A percentile compares a stretch with the other conserved stretches of the same genome.
Conservation (phyloP, 2,113 vertebrate species). For the Mellivora capensis region DNA sequence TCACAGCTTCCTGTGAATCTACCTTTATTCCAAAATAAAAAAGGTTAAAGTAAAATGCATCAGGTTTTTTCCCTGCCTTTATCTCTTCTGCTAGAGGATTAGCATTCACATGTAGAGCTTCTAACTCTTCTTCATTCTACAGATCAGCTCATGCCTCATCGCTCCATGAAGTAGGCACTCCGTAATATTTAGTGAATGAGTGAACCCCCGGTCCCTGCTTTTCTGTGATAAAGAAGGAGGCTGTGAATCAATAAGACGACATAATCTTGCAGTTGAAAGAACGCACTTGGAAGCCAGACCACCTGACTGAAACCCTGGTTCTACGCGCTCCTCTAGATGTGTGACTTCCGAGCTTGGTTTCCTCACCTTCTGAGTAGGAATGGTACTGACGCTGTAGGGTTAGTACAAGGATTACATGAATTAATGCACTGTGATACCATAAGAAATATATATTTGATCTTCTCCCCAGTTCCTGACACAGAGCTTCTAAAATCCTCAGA, state of each 20-base stretch:
- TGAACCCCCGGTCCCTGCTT: neutral
- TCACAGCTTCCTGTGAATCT: neutral
- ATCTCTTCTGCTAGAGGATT: neutral
- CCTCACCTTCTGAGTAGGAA: neutral
- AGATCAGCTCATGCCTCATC: neutral
- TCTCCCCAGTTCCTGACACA: neutral
- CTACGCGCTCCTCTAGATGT: neutral
- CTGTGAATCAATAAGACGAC: neutral
- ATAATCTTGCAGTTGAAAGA: neutral
- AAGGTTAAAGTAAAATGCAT: neutral
- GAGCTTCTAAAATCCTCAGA: neutral
- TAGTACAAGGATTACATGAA: neutral
- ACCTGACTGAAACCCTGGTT: neutral
- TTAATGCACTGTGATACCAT: neutral
- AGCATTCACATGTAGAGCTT: neutral
- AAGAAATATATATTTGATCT: neutral
- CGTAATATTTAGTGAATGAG: neutral
- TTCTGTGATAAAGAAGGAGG: neutral
- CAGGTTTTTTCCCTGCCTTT: neutral
- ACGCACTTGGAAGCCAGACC: neutral
- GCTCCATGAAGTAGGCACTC: neutral
- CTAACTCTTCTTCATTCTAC: neutral
- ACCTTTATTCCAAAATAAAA: conserved; percentile 1
- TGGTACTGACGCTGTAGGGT: no score
- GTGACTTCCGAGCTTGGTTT: neutral